Percentiles rank a stretch among this genome's conserved stretches.
Conservation (phyloP, 2,113 vertebrate species). For the Stigmatopora nigra region DNA sequence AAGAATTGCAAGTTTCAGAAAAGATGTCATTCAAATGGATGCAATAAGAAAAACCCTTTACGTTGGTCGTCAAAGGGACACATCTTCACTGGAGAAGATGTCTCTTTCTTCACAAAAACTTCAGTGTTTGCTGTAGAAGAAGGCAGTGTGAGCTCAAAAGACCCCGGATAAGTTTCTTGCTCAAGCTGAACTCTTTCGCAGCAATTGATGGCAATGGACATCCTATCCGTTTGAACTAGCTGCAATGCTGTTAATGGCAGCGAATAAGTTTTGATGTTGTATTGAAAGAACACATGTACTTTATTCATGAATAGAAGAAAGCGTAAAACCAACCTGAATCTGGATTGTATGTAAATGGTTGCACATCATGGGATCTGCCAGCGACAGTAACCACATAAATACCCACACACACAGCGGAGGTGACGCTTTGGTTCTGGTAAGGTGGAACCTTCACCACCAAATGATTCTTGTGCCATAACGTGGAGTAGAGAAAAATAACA, state of each 20-base stretch:
- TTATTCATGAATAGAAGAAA: constrained; percentile 1
- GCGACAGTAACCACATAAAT: constrained; percentile 94
- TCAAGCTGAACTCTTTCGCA: not conserved
- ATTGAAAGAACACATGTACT: not conserved
- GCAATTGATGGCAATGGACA: too few species aligned
- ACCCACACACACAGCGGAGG: constrained; percentile 83
- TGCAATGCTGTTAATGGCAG: too few species aligned
- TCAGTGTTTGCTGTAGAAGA: constrained; percentile 69
- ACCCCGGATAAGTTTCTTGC: not conserved
- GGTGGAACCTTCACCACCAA: constrained; percentile 95
- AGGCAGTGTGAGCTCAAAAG: constrained; percentile 6
- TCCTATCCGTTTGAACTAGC: too few species aligned
- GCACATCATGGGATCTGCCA: constrained; percentile 90
- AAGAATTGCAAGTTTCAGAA: not conserved
- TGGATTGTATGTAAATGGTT: constrained; percentile 94
- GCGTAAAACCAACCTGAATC: constrained; percentile 76
- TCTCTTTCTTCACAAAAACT: constrained; percentile 90
- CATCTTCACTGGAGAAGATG: constrained; percentile 80
- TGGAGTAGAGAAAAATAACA: not conserved
- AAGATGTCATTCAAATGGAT: not conserved
- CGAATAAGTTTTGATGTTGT: not conserved
- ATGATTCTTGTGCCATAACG: constrained; percentile 78
- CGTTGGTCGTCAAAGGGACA: constrained; percentile 92
- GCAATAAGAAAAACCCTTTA: constrained; percentile 73
- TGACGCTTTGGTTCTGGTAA: constrained; percentile 85